A percentile compares a stretch with the other conserved stretches of the same genome.
Conservation (phyloP, 2,888 invertebrate species). For the Melinopterus prodromus region DNA sequence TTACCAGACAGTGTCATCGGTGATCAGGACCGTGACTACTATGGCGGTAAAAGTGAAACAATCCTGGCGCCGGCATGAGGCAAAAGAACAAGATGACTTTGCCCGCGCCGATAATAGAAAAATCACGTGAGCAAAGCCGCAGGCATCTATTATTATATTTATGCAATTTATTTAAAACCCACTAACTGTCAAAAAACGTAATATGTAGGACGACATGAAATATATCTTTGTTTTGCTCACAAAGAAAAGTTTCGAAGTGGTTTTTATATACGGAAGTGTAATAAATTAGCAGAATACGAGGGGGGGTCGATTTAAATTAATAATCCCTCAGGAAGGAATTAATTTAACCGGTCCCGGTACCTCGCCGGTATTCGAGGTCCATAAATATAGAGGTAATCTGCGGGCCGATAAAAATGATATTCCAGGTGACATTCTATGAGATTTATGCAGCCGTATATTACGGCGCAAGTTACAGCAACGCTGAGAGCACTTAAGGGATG, state of each 20-base stretch:
- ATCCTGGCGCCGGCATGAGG: too few species aligned
- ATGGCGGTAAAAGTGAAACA: too few species aligned
- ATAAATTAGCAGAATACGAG: not conserved
- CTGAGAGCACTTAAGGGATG: not conserved
- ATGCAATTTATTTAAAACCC: too few species aligned
- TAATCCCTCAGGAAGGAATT: slow-evolving; percentile 4
- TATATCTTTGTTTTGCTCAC: not conserved
- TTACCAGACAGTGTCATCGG: too few species aligned
- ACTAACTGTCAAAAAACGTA: too few species aligned
- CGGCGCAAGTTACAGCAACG: not conserved
- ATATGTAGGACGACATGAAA: not conserved
- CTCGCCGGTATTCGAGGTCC: not conserved
- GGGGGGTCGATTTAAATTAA: not conserved
- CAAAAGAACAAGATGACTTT: too few species aligned
- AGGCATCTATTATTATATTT: too few species aligned
- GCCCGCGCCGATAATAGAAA: too few species aligned
- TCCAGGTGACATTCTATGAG: not conserved
- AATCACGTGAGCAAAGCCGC: too few species aligned
- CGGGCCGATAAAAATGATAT: slow-evolving; percentile 4
- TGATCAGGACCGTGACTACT: too few species aligned
- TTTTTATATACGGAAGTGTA: not conserved
- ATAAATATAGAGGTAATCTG: slow-evolving; percentile 4
- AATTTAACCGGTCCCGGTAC: not conserved
- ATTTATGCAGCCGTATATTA: slow-evolving; percentile 4
- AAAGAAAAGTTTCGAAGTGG: not conserved